phyloP scores from a whole-genome alignment of 2,888 invertebrate species.

The Julus scanicus region DNA sequence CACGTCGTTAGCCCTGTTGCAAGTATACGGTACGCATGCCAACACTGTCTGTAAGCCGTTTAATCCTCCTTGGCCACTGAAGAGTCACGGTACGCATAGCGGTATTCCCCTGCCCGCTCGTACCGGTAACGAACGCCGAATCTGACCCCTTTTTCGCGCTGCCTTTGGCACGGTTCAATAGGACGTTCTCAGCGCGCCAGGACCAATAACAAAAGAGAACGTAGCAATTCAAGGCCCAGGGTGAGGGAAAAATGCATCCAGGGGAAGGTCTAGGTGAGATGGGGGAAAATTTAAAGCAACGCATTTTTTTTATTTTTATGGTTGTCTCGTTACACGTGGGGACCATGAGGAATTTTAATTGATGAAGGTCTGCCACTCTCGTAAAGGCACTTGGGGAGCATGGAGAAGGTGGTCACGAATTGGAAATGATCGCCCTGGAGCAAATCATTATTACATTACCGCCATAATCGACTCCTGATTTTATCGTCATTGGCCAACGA shows the following conservation, averaged over 20 bases:
- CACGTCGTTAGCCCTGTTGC: neutral
- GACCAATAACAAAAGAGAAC: neutral
- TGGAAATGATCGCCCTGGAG: too few species aligned
- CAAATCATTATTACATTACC: too few species aligned
- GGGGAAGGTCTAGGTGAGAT: slow-evolving; percentile 1
- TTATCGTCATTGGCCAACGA: too few species aligned
- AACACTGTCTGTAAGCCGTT: neutral
- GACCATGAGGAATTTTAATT: slow-evolving; percentile 25
- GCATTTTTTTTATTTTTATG: neutral
- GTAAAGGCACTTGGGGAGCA: neutral
- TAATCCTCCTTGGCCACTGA: neutral
- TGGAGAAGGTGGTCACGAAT: too few species aligned
- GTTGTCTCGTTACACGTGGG: neutral
- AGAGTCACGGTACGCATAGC: neutral
- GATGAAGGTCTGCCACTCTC: slow-evolving; percentile 26
- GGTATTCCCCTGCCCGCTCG: neutral
- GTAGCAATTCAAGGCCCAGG: neutral
- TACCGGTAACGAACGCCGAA: neutral
- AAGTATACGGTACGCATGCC: neutral
- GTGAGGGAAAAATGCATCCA: neutral
- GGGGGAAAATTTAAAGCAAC: neutral
- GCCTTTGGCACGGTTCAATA: neutral
- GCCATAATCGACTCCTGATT: too few species aligned
- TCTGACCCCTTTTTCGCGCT: neutral
- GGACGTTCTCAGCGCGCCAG: neutral